Evolutionary conservation across 2,888 invertebrate species (phyloP).

Genomic region (Mythimna albipuncta): DNA sequence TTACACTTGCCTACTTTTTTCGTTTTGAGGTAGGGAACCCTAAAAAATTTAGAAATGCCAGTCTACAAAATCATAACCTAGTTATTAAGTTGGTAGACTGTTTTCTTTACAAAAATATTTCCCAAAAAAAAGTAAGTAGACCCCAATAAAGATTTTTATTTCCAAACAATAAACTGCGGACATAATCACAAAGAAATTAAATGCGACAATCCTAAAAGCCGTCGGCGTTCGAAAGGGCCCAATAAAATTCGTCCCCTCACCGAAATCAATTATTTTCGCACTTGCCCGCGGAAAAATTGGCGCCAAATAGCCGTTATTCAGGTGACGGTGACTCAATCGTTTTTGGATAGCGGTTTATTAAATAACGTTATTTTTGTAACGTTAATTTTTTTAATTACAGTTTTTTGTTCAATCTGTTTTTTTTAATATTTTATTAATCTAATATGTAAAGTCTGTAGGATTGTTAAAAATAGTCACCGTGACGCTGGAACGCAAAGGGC

Average conservation of each 20-base stretch:
- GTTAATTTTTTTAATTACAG: constrained; percentile 7
- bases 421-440: no score
- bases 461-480: no score
- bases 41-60: no score
- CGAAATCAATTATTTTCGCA: constrained; percentile 87
- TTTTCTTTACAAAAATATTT: no score
- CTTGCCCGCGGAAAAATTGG: constrained; percentile 82
- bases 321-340: constrained; percentile 69
- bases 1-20: no score
- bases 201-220: constrained; percentile 38
- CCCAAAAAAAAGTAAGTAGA: not conserved
- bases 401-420: no score
- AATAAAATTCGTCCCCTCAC: constrained; percentile 67
- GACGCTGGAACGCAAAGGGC: no score
- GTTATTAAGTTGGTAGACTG: no score
- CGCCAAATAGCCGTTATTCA: constrained; percentile 69
- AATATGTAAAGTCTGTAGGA: no score
- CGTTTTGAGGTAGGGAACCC: no score
- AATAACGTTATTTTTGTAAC: constrained; percentile 67
- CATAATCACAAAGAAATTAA: constrained; percentile 63
- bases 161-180: constrained; percentile 51
- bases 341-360: constrained; percentile 71
- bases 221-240: constrained; percentile 35
- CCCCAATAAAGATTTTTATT: constrained; percentile 17
- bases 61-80: not conserved